Evolutionary conservation across 2,888 invertebrate genomes (phyloP).

Genomic region (Drosophila merina): DNA sequence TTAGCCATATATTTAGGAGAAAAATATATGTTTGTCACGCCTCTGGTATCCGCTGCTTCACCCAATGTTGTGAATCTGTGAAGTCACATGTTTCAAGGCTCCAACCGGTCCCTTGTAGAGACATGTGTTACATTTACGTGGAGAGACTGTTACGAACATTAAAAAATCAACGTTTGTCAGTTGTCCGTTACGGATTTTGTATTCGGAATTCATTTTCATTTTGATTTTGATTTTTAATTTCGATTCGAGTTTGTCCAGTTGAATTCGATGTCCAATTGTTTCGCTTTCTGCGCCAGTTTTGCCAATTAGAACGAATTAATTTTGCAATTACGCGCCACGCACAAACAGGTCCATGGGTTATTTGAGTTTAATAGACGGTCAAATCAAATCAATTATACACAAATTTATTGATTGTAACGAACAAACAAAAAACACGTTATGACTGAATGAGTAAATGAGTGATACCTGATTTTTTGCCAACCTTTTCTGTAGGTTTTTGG

Average conservation of each 20-base stretch:
- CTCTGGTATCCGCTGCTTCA: background rate
- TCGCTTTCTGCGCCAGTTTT: conserved; percentile 39
- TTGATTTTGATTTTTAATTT: conserved; percentile 23
- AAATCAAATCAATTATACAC: conserved; percentile 34
- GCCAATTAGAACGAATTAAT: conserved; percentile 52
- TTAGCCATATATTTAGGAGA: background rate
- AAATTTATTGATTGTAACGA: conserved; percentile 26
- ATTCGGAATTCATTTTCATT: conserved; percentile 22
- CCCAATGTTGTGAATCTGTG: conserved; percentile 29
- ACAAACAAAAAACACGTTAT: conserved; percentile 40
- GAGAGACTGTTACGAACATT: conserved; percentile 6
- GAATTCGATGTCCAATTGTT: conserved; percentile 16
- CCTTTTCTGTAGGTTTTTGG: conserved; percentile 20
- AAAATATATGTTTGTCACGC: conserved; percentile 41
- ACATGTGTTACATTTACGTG: conserved; percentile 30
- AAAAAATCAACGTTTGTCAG: conserved; percentile 13
- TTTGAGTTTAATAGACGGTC: conserved; percentile 35
- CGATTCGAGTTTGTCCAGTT: conserved; percentile 33
- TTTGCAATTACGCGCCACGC: conserved; percentile 48
- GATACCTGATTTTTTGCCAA: conserved; percentile 37
- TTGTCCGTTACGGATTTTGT: background rate
- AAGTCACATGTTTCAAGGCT: conserved; percentile 41
- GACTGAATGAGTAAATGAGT: conserved; percentile 1
- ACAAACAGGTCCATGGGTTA: conserved; percentile 42
- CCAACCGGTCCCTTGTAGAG: conserved; percentile 29